Evolutionary conservation across 2,797 vertebrate species (phyloP), one percentile per base, ranked within the genome.

Genomic region (Hydrolagus colliei): DNA sequence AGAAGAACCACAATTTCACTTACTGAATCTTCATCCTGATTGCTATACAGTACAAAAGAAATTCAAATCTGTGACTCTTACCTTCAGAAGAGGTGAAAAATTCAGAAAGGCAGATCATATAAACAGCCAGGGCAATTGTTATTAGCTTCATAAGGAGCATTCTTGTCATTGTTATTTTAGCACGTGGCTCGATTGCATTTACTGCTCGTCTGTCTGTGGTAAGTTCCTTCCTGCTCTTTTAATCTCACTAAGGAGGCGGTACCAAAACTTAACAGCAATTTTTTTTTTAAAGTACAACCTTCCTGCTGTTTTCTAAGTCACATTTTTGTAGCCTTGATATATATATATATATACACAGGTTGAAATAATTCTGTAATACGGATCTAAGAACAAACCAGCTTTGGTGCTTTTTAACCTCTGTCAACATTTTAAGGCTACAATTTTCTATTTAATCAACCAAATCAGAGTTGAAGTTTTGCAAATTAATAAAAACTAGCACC

Each of bases 21-120:
- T 52, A 52, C 32, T 59, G 9, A 41, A 76, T 35, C 63, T 41
- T 32, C 18, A 52, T 18, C 68, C 4, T n/a, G 18, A 35, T 35
- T 35, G 2, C 41, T 35, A 8, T 84, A 87, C 87, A 87, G n/a
- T 65, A 87, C 87, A 86, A 1, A 0, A 1, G 72, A 6, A 85
- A 18, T 79, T 87, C 59, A 27, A 86, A 87, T 86, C 80, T 89
- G 87, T 52, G 9, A 86, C 77, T 93, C 95, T 92, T 89, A 96
- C 95, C 95, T 95, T 92, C 91, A 79, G 92, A 85, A 88, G 92
- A 88, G 87, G 91, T 92, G 92, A 97, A 97, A 92, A 96, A 94
- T 72, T 98, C 96, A 65, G 96, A 96, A 84, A 98, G 94, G 88
- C 95, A 95, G 88, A 98, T 89, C 91, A 97, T 94, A 87, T 97